Base-by-base conservation (phyloP, 2,888 invertebrate genomes). In the Habroteleia sp. region DNA sequence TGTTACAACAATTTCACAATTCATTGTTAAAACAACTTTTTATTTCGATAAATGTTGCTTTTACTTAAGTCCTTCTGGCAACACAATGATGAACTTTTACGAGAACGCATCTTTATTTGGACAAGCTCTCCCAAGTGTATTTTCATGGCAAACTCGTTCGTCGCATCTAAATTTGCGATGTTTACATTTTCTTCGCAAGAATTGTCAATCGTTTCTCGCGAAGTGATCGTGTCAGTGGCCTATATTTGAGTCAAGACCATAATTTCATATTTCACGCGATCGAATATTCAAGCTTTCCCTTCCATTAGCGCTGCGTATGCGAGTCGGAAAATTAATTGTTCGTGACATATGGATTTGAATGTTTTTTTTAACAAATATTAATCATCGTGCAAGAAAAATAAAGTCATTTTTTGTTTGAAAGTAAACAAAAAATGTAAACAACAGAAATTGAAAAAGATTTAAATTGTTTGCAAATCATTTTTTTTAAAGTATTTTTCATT, bases 201-300 rank as follows among this genome's bases (percentile, higher is more conserved):
- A 58, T 72, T 65, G 72, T 72, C 73, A 65, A 66, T 73, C 73
- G 60, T 68, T 68, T 62, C 58, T 42, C 50, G 10, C 29, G 37
- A 27, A 17, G 56, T 44, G 58, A 50, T 44, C 39, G 62, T 35
- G 39, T 46, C 39, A 66, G 54, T 62, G 74, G 39, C 74, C 54
- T 48, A 62, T 74, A 68, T 74, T 44, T 63, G 16, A 14, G 13
- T 25, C 27, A 13, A 33, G 39, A 8, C 14, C 31, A 25, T 62
- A 60, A 62, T 52, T 69, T 52, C 44, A 44, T 68, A 68, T 44
- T 44, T 29, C 44, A 50, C 52, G n/a, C n/a, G 44, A 44, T 37
- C 27, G 44, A 60, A 69, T 35, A 58, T 58, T 54, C 54, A 27
- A 17, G 60, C 72, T 72, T 72, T 72, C 72, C n/a, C 56, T 56